Base-by-base conservation (phyloP, 2,888 invertebrate genomes). In the Stenurella melanura region DNA sequence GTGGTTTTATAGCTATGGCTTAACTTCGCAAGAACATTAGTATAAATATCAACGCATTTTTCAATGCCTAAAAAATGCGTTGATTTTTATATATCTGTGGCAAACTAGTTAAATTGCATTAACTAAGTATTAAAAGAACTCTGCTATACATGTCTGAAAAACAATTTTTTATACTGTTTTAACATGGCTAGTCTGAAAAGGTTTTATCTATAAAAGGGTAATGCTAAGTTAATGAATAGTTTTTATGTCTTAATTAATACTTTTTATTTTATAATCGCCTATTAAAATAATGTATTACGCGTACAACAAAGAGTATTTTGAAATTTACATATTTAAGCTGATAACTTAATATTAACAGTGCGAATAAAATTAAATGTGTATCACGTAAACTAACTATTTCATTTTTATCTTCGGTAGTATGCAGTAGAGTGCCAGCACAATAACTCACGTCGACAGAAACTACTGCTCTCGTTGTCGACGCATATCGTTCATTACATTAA, bases 401-500 rank as follows among this genome's bases (percentile, higher is more conserved):
- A 72, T 61, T 72, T 78, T 78, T 80, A 79, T 78, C 81, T 73
- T 63, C 68, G 57, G 76, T 68, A 58, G 63, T 54, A 54, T 15
- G 73, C 68, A 74, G 68, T 69, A 76, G 66, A 67, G 58, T 73
- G 71, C 58, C 56, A 67, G 74, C 76, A 68, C 50, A 50, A 81
- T 81, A 82, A 79, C 75, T 82, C 79, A 79, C 66, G 30, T 34
- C 71, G 77, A 82, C 78, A 78, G 76, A 76, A 83, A 81, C 79
- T 79, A 67, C 64, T 74, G 78, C 70, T 58, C 64, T 58, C 61
- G 34, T 74, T 75, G 78, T 79, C 81, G 76, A 81, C 79, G 82
- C 81, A 81, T 83, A 84, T 83, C 84, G 82, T 78, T 84, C 84
- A 83, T 85, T 83, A 83, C 79, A 82, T 83, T 86, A 84, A 85